These are phyloP conservation scores for Ardeotis arabs DNA, from an alignment of 2,113 vertebrate species.

Conservation along the genomic window DNA sequence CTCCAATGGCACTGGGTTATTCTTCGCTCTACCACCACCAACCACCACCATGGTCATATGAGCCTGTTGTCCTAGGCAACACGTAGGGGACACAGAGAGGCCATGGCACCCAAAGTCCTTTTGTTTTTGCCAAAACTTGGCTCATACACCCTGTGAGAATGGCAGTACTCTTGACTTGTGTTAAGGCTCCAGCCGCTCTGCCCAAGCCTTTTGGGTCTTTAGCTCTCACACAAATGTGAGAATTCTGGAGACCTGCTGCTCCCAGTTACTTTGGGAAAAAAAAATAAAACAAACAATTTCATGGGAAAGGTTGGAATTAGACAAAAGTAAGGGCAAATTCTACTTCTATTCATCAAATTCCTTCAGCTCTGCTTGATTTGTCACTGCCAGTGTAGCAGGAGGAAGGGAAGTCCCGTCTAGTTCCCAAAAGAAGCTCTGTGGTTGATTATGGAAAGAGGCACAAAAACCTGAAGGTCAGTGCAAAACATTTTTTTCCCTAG, in stretches of 20 bases:
- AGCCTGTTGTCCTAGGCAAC: not conserved
- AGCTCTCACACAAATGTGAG: not conserved
- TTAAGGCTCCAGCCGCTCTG: not conserved
- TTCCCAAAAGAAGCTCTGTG: not conserved
- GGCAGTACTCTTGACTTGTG: not conserved
- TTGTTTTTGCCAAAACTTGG: not conserved
- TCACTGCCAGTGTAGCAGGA: not conserved
- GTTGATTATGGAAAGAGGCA: not conserved
- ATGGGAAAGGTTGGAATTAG: not conserved
- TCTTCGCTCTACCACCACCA: not conserved
- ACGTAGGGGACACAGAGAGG: fast-evolving
- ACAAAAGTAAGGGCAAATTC: not conserved
- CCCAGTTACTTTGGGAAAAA: not conserved
- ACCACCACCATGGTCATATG: not conserved
- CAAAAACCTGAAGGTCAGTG: not conserved
- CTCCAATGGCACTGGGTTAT: not conserved
- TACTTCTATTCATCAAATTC: not conserved
- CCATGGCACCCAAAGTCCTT: not conserved
- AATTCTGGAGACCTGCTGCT: not conserved
- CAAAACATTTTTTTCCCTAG: not conserved
- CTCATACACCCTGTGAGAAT: not conserved
- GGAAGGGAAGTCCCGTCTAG: not conserved
- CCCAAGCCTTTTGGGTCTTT: not conserved
- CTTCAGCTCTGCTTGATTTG: constrained; percentile 6
- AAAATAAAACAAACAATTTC: not conserved